A percentile compares a stretch with the other conserved stretches of the same genome.
phyloP scores from a whole-genome alignment of 2,113 vertebrate species.

The Myodes glareolus region DNA sequence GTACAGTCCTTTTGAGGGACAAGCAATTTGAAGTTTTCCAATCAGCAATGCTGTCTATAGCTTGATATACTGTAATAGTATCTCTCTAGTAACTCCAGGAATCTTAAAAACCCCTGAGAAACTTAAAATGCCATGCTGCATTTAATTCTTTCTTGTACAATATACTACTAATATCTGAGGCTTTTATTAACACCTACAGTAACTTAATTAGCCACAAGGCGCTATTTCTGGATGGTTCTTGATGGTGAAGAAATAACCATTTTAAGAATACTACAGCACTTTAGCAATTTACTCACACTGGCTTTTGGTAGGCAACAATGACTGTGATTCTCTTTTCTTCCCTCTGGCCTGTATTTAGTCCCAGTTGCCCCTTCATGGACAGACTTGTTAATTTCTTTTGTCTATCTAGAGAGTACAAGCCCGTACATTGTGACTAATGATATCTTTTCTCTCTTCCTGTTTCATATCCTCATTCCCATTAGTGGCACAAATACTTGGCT shows the following conservation, averaged over 20 bases:
- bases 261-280: background rate
- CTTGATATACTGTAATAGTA: background rate
- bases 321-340: background rate
- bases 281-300: background rate
- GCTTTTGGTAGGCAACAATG: background rate
- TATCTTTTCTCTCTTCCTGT: constrained; percentile 27
- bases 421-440: constrained; percentile 6
- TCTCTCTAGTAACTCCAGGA: constrained; percentile 3
- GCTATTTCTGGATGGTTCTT: background rate
- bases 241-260: background rate
- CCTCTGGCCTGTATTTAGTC: constrained; percentile 22
- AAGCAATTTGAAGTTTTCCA: background rate
- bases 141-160: background rate
- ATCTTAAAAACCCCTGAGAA: background rate
- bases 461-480: constrained; percentile 44
- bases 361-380: background rate
- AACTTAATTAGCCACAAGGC: background rate
- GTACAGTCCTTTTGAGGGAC: background rate
- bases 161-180: background rate
- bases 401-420: constrained; percentile 27
- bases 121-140: background rate
- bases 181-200: background rate
- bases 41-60: background rate
- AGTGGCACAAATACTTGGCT: background rate
- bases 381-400: constrained; percentile 39